Percentiles rank a stretch among this genome's conserved stretches.
Evolutionary conservation across 2,888 invertebrate genomes (phyloP).

Genomic region (Drosophila prolongata): DNA sequence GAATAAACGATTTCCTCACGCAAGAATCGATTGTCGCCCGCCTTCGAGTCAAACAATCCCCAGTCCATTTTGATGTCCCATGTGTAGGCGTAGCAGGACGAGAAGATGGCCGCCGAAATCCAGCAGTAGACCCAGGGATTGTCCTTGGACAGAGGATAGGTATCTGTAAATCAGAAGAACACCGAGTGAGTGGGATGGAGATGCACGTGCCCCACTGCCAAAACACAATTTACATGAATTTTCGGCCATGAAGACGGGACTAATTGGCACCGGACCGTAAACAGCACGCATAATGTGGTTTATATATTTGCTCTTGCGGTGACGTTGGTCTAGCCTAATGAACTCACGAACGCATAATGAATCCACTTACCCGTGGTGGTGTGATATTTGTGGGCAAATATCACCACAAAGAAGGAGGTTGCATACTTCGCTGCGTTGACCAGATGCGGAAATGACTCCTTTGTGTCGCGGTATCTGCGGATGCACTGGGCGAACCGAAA

Average conservation of each 20-base stretch:
- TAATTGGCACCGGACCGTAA: constrained; percentile 63
- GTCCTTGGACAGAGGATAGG: constrained; percentile 84
- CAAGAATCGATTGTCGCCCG: constrained; percentile 91
- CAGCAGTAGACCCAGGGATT: constrained; percentile 90
- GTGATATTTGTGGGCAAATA: constrained; percentile 86
- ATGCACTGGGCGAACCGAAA: constrained; percentile 94
- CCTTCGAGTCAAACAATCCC: constrained; percentile 91
- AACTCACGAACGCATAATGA: constrained; percentile 24
- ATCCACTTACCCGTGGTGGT: constrained; percentile 81
- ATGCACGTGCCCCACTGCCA: constrained; percentile 20
- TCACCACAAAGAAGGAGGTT: constrained; percentile 93
- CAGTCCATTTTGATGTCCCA: constrained; percentile 97
- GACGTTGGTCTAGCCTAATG: constrained; percentile 1
- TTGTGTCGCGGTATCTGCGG: constrained; percentile 91
- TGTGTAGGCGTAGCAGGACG: constrained; percentile 91
- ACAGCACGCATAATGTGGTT: constrained; percentile 49
- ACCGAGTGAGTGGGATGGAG: background rate
- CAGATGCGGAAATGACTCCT: constrained; percentile 91
- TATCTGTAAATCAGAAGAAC: constrained; percentile 38
- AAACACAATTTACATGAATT: constrained; percentile 59
- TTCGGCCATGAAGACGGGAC: constrained; percentile 42
- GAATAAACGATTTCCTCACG: constrained; percentile 93
- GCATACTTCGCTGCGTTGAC: constrained; percentile 96
- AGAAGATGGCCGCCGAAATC: constrained; percentile 88
- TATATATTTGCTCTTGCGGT: constrained; percentile 2